Base-by-base conservation (phyloP, 2,888 invertebrate genomes). In the Gibbula magus region DNA sequence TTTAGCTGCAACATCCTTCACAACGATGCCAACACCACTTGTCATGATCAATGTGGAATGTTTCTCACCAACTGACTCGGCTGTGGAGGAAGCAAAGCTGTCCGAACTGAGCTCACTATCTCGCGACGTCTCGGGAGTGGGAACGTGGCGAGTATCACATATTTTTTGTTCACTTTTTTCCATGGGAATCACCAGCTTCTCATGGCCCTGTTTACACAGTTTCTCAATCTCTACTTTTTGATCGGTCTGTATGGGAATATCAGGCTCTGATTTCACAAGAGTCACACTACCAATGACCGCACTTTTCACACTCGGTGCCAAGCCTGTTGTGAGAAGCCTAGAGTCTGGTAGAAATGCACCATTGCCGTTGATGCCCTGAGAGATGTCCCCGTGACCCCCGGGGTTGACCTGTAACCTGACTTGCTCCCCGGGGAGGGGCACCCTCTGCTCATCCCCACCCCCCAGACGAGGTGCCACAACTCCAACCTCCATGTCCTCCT, bases 31-130 rank as follows among this genome's bases (percentile, higher is more conserved):
- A 39, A 79, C 52, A 13, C 78, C 75, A 56, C 77, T 77, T 51
- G 76, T 76, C 32, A 82, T 86, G 35, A 32, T 39, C 22, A 56
- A 22, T 52, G 22, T 77, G 88, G 89, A 89, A 89, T 89, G 89
- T 83, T 88, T 89, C 75, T 88, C 88, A 79, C 83, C 83, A 35
- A 81, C 77, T 29, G 85, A 86, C 78, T 84, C 87, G 20, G 84
- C 85, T 20, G 85, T 84, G 53, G 88, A 86, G 56, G 88, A 88
- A 56, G 86, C 85, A 56, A 87, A 86, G 80, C 89, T 89, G 84
- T 90, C 89, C 84, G 86, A 89, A 82, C 89, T 89, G 20, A 88
- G 78, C 66, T 90, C 90, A 79, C 87, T 84, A 75, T 89, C 90
- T 70, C 87, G 82, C 20, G 88, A 86, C 73, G 85, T 80, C 78